These are phyloP conservation scores for Drosophila pseudoobscura DNA, from an alignment of 1,140 invertebrate species.

Conservation along the genomic window DNA sequence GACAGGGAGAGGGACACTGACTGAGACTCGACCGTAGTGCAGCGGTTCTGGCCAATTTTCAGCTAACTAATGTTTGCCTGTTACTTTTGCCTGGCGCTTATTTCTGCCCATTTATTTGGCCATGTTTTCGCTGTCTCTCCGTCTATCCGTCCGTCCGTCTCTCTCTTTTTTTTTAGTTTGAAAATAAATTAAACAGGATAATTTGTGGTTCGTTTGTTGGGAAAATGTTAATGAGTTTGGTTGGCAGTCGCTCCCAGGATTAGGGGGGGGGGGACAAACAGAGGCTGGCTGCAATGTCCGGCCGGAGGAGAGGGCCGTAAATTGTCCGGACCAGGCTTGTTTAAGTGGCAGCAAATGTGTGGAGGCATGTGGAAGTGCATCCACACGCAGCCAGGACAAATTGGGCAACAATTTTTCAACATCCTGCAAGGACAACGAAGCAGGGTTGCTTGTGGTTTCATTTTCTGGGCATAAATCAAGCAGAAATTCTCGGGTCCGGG, in stretches of 20 bases:
- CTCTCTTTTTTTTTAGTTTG: conserved; percentile 33
- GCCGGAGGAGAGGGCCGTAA: conserved; percentile 33
- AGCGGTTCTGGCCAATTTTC: conserved; percentile 48
- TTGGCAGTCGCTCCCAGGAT: conserved; percentile 28
- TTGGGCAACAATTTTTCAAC: conserved; percentile 60
- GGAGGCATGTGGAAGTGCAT: conserved; percentile 31
- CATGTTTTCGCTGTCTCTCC: conserved; percentile 39
- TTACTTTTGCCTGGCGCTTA: conserved; percentile 43
- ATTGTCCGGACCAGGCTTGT: conserved; percentile 52
- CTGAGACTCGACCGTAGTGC: too few species aligned
- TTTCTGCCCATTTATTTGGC: conserved; percentile 63
- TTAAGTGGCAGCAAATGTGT: conserved; percentile 53
- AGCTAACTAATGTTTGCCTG: conserved; percentile 69
- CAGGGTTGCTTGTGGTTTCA: conserved; percentile 49
- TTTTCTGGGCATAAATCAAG: conserved; percentile 70
- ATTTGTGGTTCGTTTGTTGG: conserved; percentile 69
- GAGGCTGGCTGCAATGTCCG: conserved; percentile 19
- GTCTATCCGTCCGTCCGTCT: conserved; percentile 21
- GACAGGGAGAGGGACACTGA: too few species aligned
- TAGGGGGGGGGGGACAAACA: conserved; percentile 1
- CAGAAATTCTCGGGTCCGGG: conserved; percentile 30
- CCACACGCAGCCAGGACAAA: conserved; percentile 48
- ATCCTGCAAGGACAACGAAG: conserved; percentile 1
- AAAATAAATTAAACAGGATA: conserved; percentile 55
- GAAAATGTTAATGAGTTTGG: conserved; percentile 52